Base-by-base conservation (phyloP, 2,113 vertebrate species). In the Nesoenas mayeri region DNA sequence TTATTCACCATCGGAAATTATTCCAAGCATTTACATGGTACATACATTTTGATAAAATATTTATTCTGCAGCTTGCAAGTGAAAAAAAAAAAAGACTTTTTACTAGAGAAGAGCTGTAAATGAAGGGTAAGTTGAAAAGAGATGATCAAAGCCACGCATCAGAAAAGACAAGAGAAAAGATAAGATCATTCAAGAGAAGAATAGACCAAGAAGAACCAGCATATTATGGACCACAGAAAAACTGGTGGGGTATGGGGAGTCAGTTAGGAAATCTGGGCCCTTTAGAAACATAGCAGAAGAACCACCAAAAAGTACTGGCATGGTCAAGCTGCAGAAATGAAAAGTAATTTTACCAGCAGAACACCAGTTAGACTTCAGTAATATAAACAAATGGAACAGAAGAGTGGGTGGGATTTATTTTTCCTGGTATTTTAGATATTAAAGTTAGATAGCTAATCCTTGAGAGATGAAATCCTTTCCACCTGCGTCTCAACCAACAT, bases 401-500 rank as follows among this genome's bases (percentile, higher is more conserved):
- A 51, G 7, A 50, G 15, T 58, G 12, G 2, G 13, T 74, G 16
- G 5, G 50, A 20, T 28, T 32, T 34, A 4, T 7, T 42, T 48
- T 6, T 25, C 2, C 3, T 3, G 1, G 1, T 38, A 29, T n/a
- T 47, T 6, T 19, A n/a, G n/a, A n/a, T n/a, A n/a, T n/a, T n/a
- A 15, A 53, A 28, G 28, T 78, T 42, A 42, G 86, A 65, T n/a
- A 74, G 22, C 12, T 74, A 89, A 85, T 89, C 44, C 48, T 73
- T 64, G 22, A 34, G 5, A 62, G 38, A 73, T 65, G 2, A 44
- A 57, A 57, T 25, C 5, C 10, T 89, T 80, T 77, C 5, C 12
- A 56, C n/a, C 19, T 64, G 8, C 1, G 2, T 48, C 15, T 67
- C 44, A 57, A 58, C 4, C 9, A 25, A 4, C 8, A 21, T 72